Conservation (phyloP, 2,797 vertebrate genomes). For the Borostomias antarcticus region DNA sequence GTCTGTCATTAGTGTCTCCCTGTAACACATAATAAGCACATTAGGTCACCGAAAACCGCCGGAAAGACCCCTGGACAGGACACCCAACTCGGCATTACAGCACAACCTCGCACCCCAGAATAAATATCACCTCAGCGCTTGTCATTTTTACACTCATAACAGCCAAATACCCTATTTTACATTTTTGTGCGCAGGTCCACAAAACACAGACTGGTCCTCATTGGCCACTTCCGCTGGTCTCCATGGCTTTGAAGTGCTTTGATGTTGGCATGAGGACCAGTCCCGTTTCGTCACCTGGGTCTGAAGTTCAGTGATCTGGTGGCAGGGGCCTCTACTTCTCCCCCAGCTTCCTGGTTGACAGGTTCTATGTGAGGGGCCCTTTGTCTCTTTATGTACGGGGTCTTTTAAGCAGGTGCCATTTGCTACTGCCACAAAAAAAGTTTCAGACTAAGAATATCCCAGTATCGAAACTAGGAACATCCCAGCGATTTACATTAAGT, state of each 20-base stretch:
- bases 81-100: background rate
- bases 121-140: constrained; percentile 1
- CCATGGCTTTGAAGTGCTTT: constrained; percentile 38
- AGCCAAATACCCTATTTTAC: constrained; percentile 15
- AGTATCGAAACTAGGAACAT: background rate
- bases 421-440: background rate
- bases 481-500: background rate
- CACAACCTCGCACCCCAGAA: background rate
- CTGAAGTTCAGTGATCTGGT: constrained; percentile 44
- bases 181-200: background rate
- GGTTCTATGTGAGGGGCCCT: constrained; percentile 5
- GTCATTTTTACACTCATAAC: constrained; percentile 6
- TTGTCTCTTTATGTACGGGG: constrained; percentile 2
- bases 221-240: constrained; percentile 7
- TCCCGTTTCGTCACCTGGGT: constrained; percentile 30
- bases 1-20: constrained; percentile 67
- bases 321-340: constrained; percentile 41
- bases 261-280: constrained; percentile 26
- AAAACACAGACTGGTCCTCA: constrained; percentile 13
- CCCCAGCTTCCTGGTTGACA: constrained; percentile 20
- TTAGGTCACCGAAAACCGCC: constrained; percentile 2
- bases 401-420: background rate
- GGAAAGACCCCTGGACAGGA: constrained; percentile 5
- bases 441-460: too few relatives aligned
- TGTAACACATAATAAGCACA: constrained; percentile 53